These are phyloP conservation scores for Anniella stebbinsi DNA, from an alignment of 2,797 vertebrate species.

Conservation along the genomic window DNA sequence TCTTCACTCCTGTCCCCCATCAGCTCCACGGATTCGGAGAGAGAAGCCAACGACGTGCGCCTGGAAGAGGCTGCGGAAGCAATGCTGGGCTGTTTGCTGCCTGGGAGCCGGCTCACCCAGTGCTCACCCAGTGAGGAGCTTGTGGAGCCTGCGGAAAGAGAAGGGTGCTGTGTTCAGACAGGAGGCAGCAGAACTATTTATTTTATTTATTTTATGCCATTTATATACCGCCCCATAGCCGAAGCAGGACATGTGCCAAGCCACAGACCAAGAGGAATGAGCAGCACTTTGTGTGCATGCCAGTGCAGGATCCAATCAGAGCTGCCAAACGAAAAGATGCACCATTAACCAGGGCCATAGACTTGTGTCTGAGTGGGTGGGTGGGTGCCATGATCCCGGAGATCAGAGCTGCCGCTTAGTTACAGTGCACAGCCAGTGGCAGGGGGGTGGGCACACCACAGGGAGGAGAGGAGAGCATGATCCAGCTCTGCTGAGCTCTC, in stretches of 20 bases:
- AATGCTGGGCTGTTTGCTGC: constrained; percentile 93
- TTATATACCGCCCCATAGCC: no score
- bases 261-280: not conserved
- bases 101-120: constrained; percentile 96
- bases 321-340: not conserved
- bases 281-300: not conserved
- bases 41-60: constrained; percentile 93
- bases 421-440: no score
- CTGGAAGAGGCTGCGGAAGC: constrained; percentile 95
- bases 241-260: not conserved
- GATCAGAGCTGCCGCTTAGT: no score
- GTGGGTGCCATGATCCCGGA: no score
- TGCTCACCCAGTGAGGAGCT: constrained; percentile 98
- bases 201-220: no score
- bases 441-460: no score
- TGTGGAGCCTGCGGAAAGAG: constrained; percentile 88
- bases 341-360: no score
- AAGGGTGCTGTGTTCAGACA: not conserved
- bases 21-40: constrained; percentile 95
- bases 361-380: no score
- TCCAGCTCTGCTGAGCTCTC: no score
- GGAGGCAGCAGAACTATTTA: fast-evolving
- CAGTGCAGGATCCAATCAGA: not conserved
- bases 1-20: constrained; percentile 92
- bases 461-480: no score